A percentile compares a stretch with the other conserved stretches of the same genome.
Conservation (phyloP, 2,113 vertebrate genomes). For the Myiozetetes cayanensis region DNA sequence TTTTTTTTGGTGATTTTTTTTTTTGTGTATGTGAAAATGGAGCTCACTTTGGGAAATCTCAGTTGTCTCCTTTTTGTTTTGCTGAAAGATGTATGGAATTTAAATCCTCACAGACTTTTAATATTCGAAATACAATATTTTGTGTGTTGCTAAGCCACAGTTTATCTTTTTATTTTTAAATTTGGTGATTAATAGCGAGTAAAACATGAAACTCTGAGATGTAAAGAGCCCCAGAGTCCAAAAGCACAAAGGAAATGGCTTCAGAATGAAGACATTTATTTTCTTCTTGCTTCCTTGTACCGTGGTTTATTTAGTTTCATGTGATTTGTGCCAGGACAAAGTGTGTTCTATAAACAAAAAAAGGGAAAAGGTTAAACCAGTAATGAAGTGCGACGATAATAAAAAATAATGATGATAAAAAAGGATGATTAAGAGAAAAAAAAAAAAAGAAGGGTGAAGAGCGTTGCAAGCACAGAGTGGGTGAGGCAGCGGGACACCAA, state of each 20-base stretch:
- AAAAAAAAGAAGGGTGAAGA: not conserved
- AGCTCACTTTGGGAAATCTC: not conserved
- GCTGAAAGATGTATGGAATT: not conserved
- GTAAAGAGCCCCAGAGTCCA: not conserved
- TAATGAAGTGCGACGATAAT: not conserved
- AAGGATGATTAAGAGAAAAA: not conserved
- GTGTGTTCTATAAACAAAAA: not conserved
- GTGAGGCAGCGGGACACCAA: not conserved
- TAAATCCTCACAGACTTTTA: not conserved
- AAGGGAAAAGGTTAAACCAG: not conserved
- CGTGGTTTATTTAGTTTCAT: constrained; percentile 23
- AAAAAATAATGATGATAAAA: not conserved
- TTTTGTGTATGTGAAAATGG: not conserved
- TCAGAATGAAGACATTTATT: constrained; percentile 31
- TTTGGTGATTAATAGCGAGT: not conserved
- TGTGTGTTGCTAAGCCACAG: not conserved
- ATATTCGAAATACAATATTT: not conserved
- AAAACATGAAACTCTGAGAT: not conserved
- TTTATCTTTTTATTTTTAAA: not conserved
- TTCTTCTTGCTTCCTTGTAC: constrained; percentile 19
- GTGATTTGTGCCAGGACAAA: constrained; percentile 36
- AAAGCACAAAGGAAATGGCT: constrained; percentile 36
- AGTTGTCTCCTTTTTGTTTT: not conserved
- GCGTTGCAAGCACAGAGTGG: not conserved
- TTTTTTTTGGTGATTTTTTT: not conserved